A percentile compares a stretch with the other conserved stretches of the same genome.
These are phyloP conservation scores for Andrena cerasifolii DNA, from an alignment of 1,140 invertebrate genomes.

Conservation along the genomic window DNA sequence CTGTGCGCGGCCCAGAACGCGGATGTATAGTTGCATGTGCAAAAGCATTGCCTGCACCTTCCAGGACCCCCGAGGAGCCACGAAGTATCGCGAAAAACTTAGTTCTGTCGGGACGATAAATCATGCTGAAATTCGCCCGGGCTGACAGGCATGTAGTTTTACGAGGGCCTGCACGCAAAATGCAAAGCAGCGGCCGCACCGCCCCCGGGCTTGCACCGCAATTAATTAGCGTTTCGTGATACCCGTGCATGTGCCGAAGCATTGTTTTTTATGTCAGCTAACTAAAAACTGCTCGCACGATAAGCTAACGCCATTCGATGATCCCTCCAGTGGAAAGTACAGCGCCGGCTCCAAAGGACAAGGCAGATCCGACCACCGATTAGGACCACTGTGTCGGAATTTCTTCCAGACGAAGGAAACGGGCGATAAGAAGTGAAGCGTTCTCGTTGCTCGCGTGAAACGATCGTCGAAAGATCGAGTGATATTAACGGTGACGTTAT, in stretches of 20 bases:
- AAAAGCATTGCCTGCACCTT: slow-evolving; percentile 51
- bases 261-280: slow-evolving; percentile 58
- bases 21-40: slow-evolving; percentile 56
- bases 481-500: background rate
- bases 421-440: background rate
- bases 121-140: slow-evolving; percentile 78
- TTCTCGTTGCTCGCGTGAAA: background rate
- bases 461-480: background rate
- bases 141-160: slow-evolving; percentile 80
- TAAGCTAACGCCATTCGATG: slow-evolving; percentile 76
- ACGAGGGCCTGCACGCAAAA: slow-evolving; percentile 79
- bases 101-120: slow-evolving; percentile 77
- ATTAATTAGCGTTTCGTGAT: slow-evolving; percentile 81
- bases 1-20: slow-evolving; percentile 37
- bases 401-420: background rate
- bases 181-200: slow-evolving; percentile 73
- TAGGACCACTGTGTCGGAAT: background rate
- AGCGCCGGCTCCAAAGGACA: slow-evolving; percentile 48
- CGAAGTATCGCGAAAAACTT: slow-evolving; percentile 78
- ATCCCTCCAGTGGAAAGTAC: slow-evolving; percentile 68
- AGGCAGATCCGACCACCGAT: slow-evolving; percentile 32
- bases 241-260: slow-evolving; percentile 77
- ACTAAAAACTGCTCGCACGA: slow-evolving; percentile 72
- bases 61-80: slow-evolving; percentile 43
- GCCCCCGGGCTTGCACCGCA: slow-evolving; percentile 75